These are phyloP conservation scores for Idaea biselata DNA, from an alignment of 2,888 invertebrate species.

Conservation along the genomic window DNA sequence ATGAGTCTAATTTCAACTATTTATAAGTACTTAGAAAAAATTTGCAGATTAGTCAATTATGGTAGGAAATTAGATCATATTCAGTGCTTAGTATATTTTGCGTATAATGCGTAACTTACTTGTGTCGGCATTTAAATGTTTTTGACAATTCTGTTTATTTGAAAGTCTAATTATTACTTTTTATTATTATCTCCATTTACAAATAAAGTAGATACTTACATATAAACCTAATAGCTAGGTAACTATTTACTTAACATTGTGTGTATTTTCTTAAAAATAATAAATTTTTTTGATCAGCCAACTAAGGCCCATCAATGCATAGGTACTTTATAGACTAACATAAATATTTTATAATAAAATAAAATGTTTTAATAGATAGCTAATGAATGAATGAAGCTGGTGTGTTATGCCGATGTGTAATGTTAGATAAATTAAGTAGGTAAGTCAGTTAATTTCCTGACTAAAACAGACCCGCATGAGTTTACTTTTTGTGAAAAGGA, in stretches of 20 bases:
- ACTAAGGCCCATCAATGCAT: too few relatives aligned
- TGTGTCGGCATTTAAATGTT: background rate
- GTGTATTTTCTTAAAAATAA: too few relatives aligned
- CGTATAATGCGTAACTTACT: background rate
- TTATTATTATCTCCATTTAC: background rate
- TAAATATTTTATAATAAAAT: too few relatives aligned
- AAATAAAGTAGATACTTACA: too few relatives aligned
- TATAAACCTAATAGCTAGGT: too few relatives aligned
- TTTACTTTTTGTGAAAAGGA: conserved; percentile 6
- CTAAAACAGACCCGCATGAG: background rate
- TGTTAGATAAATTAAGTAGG: background rate
- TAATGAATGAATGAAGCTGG: too few relatives aligned
- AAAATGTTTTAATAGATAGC: too few relatives aligned
- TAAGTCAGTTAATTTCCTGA: background rate
- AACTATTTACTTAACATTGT: too few relatives aligned
- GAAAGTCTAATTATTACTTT: background rate
- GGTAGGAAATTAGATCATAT: background rate
- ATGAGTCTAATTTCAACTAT: too few relatives aligned
- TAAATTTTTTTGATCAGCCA: too few relatives aligned
- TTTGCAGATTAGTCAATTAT: background rate
- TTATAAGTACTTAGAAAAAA: background rate
- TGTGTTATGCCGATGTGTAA: too few relatives aligned
- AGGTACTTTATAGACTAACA: too few relatives aligned
- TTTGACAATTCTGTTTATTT: background rate
- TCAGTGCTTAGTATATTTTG: background rate